Evolutionary conservation across 2,888 invertebrate genomes (phyloP), one percentile per base, ranked within the genome.

Genomic region (Clistopyga incitator): DNA sequence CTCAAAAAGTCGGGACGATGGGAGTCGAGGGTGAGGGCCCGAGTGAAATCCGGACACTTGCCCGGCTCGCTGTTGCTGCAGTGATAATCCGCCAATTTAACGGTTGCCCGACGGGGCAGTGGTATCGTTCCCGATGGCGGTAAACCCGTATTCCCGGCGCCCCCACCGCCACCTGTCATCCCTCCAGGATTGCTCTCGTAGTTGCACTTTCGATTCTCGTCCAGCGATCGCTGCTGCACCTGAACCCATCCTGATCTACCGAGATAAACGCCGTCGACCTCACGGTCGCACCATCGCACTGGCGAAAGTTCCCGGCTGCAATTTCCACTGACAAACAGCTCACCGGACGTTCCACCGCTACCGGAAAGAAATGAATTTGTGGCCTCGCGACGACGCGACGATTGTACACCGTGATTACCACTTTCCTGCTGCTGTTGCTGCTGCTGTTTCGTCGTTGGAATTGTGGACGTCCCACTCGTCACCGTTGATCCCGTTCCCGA

Each of bases 211-310:
- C 94, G 92, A 84, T 94, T 94, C 71, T 95, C 95, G 86, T 95
- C 95, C 34, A 95, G 87, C 0, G 94, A 95, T 61, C 94, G 90
- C 85, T 95, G 95, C 82, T 95, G 95, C 1, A 95, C 95, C 89
- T 94, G 94, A 2, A 95, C 95, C 95, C 95, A 95, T 8, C 95
- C 95, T 0, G 95, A 95, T 80, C 94, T 92, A 1, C 95, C 95
- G 20, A 95, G 89, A 87, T 94, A 95, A 3, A 95, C 95, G 0
- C 95, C 95, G 85, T 95, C 95, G 6, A 95, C 95, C 90, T 95
- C 95, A 8, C 94, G 91, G 86, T 95, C 95, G 89, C 95, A 94
- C 95, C 95, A 95, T 82, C 95, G 92, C 11, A 95, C 95, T 3
- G 95, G 95, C 0, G 95, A 95, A 61, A 95, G 89, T 87, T 95